phyloP scores from a whole-genome alignment of 1,140 invertebrate species.

The Lerema accius region DNA sequence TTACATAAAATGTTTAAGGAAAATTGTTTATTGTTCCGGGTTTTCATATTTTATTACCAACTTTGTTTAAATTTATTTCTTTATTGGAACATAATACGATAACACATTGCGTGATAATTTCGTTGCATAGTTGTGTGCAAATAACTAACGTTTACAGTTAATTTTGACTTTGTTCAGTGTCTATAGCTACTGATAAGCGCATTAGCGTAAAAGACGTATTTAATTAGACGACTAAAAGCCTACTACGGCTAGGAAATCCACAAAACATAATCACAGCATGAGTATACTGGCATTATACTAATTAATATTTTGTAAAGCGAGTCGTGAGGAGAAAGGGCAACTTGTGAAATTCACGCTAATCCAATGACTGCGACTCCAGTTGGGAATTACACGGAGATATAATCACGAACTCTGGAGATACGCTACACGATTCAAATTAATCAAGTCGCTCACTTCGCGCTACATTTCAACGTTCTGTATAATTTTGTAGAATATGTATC shows the following conservation, averaged over 20 bases:
- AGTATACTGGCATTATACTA: not conserved
- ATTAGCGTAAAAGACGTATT: no score
- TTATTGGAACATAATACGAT: no score
- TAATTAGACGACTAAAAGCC: no score
- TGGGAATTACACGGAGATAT: not conserved
- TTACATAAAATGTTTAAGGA: not conserved
- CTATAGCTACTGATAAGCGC: no score
- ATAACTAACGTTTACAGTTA: no score
- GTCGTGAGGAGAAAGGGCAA: not conserved
- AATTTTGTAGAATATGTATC: slow-evolving; percentile 5
- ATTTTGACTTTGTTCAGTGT: no score
- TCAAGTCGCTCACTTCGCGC: not conserved
- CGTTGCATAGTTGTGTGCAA: no score
- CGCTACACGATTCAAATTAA: not conserved
- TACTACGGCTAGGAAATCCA: no score
- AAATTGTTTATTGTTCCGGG: not conserved
- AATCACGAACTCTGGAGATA: not conserved
- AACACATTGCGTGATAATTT: no score
- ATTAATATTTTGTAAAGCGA: not conserved
- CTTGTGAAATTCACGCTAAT: not conserved
- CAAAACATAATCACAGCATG: no score
- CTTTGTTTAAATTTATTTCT: no score
- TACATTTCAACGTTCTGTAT: not conserved
- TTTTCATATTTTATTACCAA: no score
- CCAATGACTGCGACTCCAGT: not conserved